Base-by-base conservation (phyloP, 2,113 vertebrate genomes). In the Larimichthys polyactis region DNA sequence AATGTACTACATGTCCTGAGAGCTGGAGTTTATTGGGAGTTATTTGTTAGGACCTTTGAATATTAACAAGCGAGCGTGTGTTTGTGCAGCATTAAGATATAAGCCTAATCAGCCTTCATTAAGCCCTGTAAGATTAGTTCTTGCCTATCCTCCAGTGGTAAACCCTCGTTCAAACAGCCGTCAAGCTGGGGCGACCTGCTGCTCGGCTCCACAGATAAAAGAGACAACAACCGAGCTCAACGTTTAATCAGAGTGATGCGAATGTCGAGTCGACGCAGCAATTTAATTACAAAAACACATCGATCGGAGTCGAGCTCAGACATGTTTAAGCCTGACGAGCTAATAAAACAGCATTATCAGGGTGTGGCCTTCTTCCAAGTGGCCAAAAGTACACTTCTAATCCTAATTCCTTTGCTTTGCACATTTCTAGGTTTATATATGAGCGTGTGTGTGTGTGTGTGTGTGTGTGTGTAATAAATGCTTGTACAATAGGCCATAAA, bases 381-480 rank as follows among this genome's bases (percentile, higher is more conserved):
- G 84, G 27, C 78, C 87, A 91, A 89, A 90, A 80, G 88, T 88
- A 87, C 79, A 87, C 52, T 70, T 74, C 55, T 90, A 90, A 90
- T 93, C 75, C 82, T 29, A 58, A 69, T 71, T 71, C 51, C 17
- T 27, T 63, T 27, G 46, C 48, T 67, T 40, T 77, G 48, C 60
- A 78, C 6, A 5, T 24, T 64, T 43, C 19, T 40, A 14, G 8
- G 40, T 20, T 64, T 24, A 17, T 36, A 36, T 19, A 51, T 62
- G 16, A 36, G 17, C 62, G 55, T 22, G 64, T 81, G 70, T 79
- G 71, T 58, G 71, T 32, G 57, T 63, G 19, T 46, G n/a, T n/a
- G n/a, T n/a, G 24, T 20, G 63, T 1, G 71, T 1, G 20, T 16
- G 20, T 19, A 22, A 79, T 85, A 84, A 82, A 83, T 62, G 55